phyloP scores from a whole-genome alignment of 2,113 vertebrate genomes.

The Smithornis capensis region DNA sequence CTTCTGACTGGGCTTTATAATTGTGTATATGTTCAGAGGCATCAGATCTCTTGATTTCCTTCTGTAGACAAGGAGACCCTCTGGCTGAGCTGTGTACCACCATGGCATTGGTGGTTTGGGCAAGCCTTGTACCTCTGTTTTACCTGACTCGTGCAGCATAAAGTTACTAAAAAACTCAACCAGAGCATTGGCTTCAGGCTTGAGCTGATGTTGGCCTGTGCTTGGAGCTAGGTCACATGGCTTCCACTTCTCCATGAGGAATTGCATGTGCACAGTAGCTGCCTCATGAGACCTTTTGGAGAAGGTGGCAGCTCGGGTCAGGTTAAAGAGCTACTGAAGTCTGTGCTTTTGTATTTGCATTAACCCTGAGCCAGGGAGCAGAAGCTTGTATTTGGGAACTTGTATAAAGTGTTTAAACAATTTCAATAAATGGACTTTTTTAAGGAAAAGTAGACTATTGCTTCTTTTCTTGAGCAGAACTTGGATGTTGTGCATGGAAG shows the following conservation, averaged over 20 bases:
- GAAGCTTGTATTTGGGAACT: slow-evolving; percentile 61
- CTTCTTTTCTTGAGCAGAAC: not conserved
- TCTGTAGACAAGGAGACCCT: not conserved
- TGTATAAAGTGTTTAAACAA: slow-evolving; percentile 75
- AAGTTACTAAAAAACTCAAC: not conserved
- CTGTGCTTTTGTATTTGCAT: slow-evolving; percentile 60
- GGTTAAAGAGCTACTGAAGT: not conserved
- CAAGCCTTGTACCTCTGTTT: slow-evolving; percentile 1
- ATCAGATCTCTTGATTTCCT: not conserved
- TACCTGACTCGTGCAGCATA: slow-evolving; percentile 7
- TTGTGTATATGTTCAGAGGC: not conserved
- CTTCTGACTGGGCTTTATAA: not conserved
- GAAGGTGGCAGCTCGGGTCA: not conserved
- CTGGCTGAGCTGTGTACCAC: not conserved
- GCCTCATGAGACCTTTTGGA: not conserved
- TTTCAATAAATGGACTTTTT: slow-evolving; percentile 78
- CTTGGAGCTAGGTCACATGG: not conserved
- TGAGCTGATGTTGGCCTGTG: not conserved
- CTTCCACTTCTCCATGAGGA: slow-evolving; percentile 9
- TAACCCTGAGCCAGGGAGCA: slow-evolving; percentile 40
- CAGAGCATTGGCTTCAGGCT: slow-evolving; percentile 29
- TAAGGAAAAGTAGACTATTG: slow-evolving; percentile 36
- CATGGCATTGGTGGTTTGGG: not conserved
- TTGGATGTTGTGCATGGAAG: not conserved
- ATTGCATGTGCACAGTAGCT: not conserved